These are phyloP conservation scores for Cassiopea andromeda DNA, from an alignment of 30 jellyfish, hydroid and myxozoan species.

Conservation along the genomic window DNA sequence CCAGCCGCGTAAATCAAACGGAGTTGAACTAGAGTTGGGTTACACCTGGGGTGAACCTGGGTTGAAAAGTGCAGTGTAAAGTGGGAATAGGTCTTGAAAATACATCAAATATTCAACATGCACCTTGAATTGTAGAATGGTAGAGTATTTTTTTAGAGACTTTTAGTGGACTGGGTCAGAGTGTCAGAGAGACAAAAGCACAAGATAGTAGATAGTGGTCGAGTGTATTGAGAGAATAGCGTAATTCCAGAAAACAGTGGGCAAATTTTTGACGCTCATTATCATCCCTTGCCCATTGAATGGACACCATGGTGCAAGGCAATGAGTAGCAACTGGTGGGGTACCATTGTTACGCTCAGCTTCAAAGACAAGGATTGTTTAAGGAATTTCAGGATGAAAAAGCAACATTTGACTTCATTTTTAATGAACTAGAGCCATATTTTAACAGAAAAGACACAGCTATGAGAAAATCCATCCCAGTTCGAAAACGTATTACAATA, in stretches of 20 bases:
- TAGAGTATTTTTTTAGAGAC: too few relatives aligned
- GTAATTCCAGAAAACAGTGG: constrained; percentile 12
- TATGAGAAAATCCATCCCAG: constrained; percentile 30
- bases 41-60: constrained; percentile 11
- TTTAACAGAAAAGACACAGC: constrained; percentile 10
- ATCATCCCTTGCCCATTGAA: not conserved
- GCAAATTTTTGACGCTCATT: not conserved
- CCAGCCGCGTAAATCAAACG: constrained; percentile 10
- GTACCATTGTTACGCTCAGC: not conserved
- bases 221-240: too few relatives aligned
- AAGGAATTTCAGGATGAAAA: constrained; percentile 11
- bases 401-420: constrained; percentile 11
- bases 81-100: not conserved
- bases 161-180: too few relatives aligned
- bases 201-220: too few relatives aligned
- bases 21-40: not conserved
- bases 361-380: not conserved
- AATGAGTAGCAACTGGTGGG: not conserved
- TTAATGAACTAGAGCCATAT: constrained; percentile 15
- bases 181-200: too few relatives aligned
- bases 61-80: constrained; percentile 9
- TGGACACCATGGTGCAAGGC: not conserved
- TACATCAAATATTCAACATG: too few relatives aligned
- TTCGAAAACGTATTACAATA: constrained; percentile 8
- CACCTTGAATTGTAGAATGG: too few relatives aligned